Conservation (phyloP, 2,113 vertebrate genomes). For the Hippolais icterina region DNA sequence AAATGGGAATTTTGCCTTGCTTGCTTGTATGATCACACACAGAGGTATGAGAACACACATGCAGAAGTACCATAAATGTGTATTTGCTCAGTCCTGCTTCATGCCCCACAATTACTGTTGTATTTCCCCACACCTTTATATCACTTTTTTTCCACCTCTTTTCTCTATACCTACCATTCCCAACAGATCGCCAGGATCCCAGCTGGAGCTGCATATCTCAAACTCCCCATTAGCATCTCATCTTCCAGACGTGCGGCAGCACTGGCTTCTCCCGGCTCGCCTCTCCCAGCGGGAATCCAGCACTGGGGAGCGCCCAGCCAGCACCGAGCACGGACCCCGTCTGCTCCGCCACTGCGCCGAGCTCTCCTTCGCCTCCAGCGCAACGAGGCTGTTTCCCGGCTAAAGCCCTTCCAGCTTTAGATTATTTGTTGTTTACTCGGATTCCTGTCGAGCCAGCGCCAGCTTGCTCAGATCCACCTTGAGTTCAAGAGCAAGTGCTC, state of each 20-base stretch:
- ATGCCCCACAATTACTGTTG: rapidly evolving
- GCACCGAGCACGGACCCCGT: rapidly evolving
- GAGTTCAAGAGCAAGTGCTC: conserved; percentile 22
- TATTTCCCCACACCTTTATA: not conserved
- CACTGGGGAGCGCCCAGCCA: not conserved
- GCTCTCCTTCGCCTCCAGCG: not conserved
- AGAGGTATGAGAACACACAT: rapidly evolving
- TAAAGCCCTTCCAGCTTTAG: not conserved
- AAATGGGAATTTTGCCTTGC: not conserved
- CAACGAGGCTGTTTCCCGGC: not conserved
- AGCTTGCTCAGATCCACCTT: conserved; percentile 14
- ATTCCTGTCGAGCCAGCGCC: conserved; percentile 21
- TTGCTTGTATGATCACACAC: not conserved
- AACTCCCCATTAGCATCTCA: not conserved
- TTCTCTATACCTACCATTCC: not conserved
- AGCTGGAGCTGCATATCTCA: not conserved
- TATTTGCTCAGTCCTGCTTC: not conserved
- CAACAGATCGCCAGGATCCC: not conserved
- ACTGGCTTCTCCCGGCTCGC: not conserved
- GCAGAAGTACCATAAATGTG: rapidly evolving
- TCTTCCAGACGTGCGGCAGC: not conserved
- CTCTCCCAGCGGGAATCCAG: not conserved
- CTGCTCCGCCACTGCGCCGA: not conserved
- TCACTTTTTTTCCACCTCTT: rapidly evolving
- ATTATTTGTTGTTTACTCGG: not conserved